Conservation (phyloP, 2,888 invertebrate species). For the Lomographa bimaculata region DNA sequence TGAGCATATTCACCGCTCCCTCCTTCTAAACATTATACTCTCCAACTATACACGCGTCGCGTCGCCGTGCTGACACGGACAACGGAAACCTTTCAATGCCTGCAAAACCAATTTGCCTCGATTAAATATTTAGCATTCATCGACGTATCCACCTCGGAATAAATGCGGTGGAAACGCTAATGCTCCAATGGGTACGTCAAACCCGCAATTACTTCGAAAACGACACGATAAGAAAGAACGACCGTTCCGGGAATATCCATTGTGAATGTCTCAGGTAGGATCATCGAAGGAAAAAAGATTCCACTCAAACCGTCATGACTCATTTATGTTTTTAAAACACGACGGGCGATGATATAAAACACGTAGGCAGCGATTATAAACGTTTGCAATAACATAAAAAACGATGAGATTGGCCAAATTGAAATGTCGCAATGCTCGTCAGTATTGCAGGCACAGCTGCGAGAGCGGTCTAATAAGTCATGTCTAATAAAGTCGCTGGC, state of each 20-base stretch:
- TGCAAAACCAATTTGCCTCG: constrained; percentile 40
- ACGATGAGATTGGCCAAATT: constrained; percentile 23
- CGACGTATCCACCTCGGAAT: constrained; percentile 39
- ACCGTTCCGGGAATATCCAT: constrained; percentile 49
- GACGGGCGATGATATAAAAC: constrained; percentile 23
- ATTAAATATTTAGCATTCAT: constrained; percentile 41
- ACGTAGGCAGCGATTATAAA: constrained; percentile 18
- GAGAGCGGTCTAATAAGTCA: constrained; percentile 40
- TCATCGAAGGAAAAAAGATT: constrained; percentile 28
- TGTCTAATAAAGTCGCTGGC: constrained; percentile 66
- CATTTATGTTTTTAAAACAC: constrained; percentile 29
- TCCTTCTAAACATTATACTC: constrained; percentile 20
- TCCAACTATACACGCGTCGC: constrained; percentile 36
- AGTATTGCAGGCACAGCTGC: constrained; percentile 30
- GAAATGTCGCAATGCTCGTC: constrained; percentile 32
- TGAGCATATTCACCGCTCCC: constrained; percentile 29
- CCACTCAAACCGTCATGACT: constrained; percentile 30
- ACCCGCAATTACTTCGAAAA: constrained; percentile 44
- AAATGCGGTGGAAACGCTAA: constrained; percentile 31
- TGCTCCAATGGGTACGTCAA: constrained; percentile 30
- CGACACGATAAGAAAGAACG: constrained; percentile 37
- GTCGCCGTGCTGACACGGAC: constrained; percentile 33
- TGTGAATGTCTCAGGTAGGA: constrained; percentile 33
- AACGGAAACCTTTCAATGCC: constrained; percentile 42
- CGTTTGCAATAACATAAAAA: constrained; percentile 23